Percentiles rank a stretch among this genome's conserved stretches.
Evolutionary conservation across 1,140 invertebrate species (phyloP).

Genomic region (Drosophila nebulosa): DNA sequence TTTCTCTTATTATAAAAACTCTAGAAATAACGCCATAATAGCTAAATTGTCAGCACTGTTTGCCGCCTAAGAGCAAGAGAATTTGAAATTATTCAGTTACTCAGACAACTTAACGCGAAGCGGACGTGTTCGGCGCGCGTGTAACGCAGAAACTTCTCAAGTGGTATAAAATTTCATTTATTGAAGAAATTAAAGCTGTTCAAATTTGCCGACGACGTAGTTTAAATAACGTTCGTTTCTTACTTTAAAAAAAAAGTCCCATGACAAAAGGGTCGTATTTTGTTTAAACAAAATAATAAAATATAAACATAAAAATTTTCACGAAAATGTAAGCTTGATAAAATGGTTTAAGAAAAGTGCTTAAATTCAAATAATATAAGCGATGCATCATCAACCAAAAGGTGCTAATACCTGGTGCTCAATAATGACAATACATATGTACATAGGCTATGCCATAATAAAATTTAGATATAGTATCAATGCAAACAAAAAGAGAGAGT

Average conservation of each 20-base stretch:
- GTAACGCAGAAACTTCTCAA: conserved; percentile 1
- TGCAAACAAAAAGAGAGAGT: conserved; percentile 9
- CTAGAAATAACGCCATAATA: too few species aligned
- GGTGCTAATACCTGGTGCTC: conserved; percentile 1
- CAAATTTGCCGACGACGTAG: conserved; percentile 50
- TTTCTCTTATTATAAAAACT: too few species aligned
- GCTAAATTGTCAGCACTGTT: too few species aligned
- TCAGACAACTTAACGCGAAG: conserved; percentile 6
- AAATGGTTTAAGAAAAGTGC: background rate
- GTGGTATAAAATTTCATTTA: background rate
- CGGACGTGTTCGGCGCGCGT: conserved; percentile 15
- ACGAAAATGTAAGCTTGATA: conserved; percentile 52
- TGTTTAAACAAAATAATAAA: background rate
- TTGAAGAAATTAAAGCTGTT: conserved; percentile 25
- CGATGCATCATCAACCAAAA: background rate
- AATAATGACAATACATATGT: background rate
- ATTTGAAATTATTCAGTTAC: background rate
- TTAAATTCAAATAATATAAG: conserved; percentile 15
- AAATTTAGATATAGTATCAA: conserved; percentile 2
- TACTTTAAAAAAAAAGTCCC: background rate
- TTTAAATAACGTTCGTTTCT: conserved; percentile 12
- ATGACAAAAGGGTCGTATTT: conserved; percentile 16
- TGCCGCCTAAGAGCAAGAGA: background rate
- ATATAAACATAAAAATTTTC: background rate
- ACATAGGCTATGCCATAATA: background rate